phyloP scores from a whole-genome alignment of 2,888 invertebrate genomes.

The Encarsia formosa region DNA sequence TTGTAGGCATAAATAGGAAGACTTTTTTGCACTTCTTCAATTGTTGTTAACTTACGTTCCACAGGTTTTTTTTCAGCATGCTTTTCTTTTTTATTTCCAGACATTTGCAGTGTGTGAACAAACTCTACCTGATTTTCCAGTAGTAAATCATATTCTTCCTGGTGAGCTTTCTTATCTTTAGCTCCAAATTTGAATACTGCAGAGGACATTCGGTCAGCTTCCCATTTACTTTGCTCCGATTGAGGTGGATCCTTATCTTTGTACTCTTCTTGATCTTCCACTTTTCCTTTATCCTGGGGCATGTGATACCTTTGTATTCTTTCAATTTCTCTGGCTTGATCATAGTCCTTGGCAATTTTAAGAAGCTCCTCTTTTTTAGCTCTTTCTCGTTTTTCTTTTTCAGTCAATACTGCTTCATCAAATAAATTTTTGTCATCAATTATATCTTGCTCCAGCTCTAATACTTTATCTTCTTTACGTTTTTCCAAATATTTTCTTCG shows the following conservation, averaged over 20 bases:
- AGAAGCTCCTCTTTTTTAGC: constrained; percentile 88
- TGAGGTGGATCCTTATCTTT: constrained; percentile 61
- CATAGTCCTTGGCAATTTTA: constrained; percentile 90
- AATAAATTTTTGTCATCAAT: constrained; percentile 95
- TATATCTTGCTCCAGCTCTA: constrained; percentile 91
- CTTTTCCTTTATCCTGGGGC: constrained; percentile 82
- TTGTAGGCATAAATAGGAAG: constrained; percentile 92
- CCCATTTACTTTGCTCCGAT: constrained; percentile 92
- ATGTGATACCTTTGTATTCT: constrained; percentile 91
- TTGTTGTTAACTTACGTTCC: constrained; percentile 47
- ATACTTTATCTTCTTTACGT: constrained; percentile 92
- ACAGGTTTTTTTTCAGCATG: constrained; percentile 47
- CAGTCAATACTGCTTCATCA: constrained; percentile 81
- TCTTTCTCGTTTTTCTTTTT: constrained; percentile 77
- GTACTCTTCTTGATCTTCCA: constrained; percentile 80
- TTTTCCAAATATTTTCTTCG: constrained; percentile 92
- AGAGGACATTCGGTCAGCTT: constrained; percentile 91
- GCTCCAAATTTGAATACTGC: constrained; percentile 93
- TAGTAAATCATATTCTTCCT: constrained; percentile 86
- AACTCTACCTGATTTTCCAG: constrained; percentile 98
- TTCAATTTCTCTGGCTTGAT: constrained; percentile 88
- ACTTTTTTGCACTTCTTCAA: constrained; percentile 88
- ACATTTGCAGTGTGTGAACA: constrained; percentile 81
- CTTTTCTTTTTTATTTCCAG: constrained; percentile 60
- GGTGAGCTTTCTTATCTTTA: constrained; percentile 66